Base-by-base conservation (phyloP, 2,888 invertebrate genomes). In the Eubasilissa splendida region DNA sequence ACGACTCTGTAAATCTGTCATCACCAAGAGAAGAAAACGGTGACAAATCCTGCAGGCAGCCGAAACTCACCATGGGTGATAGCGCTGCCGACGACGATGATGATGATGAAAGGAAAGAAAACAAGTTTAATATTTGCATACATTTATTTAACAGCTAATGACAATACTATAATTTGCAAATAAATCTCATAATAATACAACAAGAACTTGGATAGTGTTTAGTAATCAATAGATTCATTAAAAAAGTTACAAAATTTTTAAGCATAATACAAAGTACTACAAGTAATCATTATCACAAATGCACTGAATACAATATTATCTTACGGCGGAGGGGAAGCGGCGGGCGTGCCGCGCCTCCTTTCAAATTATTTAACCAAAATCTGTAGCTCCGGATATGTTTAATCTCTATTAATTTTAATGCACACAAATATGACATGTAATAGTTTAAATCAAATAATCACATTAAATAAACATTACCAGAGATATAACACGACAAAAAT, bases 121-220 rank as follows among this genome's bases (percentile, higher is more conserved):
- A 65, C 73, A 78, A 4, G n/a, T 7, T 22, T 9, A 33, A 22
- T 76, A 12, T 80, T 77, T 77, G 73, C 63, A 80, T 77, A 82
- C 80, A 71, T 79, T 79, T 79, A 82, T 78, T 81, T 77, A 77
- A 78, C 53, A 79, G 54, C 82, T 82, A 79, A 76, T 75, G 65
- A 81, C 79, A 42, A 42, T 42, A 42, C 42, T 42, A 42, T 42
- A 42, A 42, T 42, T 42, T 42, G 42, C 42, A 42, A 42, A 42
- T 42, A 7, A 42, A 42, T 42, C 42, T 42, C 42, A 42, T 68
- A 54, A 82, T 82, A 80, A 82, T 82, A 80, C 82, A 82, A 77
- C 54, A 74, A 66, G 53, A 79, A 60, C 59, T 78, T 52, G 65
- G 68, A 58, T 75, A 52, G 63, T 54, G 66, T 68, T 75, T 52